Percentiles rank a stretch among this genome's conserved stretches.
These are phyloP conservation scores for Neoniphon sammara DNA, from an alignment of 2,797 vertebrate genomes.

Conservation along the genomic window DNA sequence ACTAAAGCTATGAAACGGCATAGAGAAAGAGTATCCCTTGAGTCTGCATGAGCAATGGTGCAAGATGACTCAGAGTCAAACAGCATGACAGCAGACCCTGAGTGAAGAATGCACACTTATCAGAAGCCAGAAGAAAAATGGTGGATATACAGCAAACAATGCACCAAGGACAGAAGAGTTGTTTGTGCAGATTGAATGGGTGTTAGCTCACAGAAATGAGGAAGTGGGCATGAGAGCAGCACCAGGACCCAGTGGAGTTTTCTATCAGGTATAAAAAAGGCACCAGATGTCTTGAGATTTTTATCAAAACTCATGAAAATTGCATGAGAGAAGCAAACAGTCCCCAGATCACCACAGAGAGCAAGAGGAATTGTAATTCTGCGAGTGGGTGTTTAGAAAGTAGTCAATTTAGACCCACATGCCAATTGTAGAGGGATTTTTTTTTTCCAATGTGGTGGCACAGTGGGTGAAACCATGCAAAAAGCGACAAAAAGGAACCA, in stretches of 20 bases:
- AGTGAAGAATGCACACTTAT: no score
- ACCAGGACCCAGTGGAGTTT: no score
- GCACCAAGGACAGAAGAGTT: no score
- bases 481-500: conserved; percentile 4
- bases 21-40: conserved; percentile 1
- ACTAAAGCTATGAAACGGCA: no score
- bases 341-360: no score
- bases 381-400: conserved; percentile 3
- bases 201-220: no score
- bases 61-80: conserved; percentile 1
- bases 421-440: conserved; percentile 6
- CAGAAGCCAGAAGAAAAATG: no score
- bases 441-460: conserved; percentile 11
- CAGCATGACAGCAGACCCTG: conserved; percentile 9
- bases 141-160: no score
- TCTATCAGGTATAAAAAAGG: conserved; percentile 6
- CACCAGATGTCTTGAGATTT: conserved; percentile 33
- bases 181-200: no score
- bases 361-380: no score
- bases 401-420: conserved; percentile 29
- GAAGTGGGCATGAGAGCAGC: no score
- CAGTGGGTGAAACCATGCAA: conserved; percentile 22
- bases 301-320: neutral
- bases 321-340: no score
- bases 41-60: conserved; percentile 7